These are phyloP conservation scores for Salminus brasiliensis DNA, from an alignment of 2,113 vertebrate genomes.

Conservation along the genomic window DNA sequence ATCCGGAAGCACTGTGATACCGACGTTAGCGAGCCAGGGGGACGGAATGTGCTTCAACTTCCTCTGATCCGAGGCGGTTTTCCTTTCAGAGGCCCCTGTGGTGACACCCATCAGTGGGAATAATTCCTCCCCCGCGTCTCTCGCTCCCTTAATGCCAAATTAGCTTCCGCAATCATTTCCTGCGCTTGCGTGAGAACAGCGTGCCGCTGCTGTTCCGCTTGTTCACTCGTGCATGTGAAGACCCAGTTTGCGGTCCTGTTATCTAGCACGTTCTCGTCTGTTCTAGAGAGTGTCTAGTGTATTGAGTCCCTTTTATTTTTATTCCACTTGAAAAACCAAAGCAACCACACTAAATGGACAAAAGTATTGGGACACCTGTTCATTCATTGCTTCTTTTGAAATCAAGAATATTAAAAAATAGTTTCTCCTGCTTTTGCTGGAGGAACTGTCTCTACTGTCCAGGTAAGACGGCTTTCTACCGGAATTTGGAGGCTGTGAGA, in stretches of 20 bases:
- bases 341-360: too few relatives aligned
- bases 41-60: not conserved
- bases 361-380: too few relatives aligned
- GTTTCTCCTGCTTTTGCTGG: too few relatives aligned
- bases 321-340: too few relatives aligned
- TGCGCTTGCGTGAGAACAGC: not conserved
- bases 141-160: constrained; percentile 18
- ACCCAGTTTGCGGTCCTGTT: not conserved
- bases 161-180: constrained; percentile 22
- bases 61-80: not conserved
- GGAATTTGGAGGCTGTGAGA: too few relatives aligned
- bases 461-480: too few relatives aligned
- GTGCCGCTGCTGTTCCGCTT: not conserved
- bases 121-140: constrained; percentile 21
- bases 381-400: too few relatives aligned
- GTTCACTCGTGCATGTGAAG: not conserved
- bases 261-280: not conserved
- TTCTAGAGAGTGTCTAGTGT: too few relatives aligned
- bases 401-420: too few relatives aligned
- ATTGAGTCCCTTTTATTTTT: too few relatives aligned
- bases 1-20: not conserved
- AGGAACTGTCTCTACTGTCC: too few relatives aligned
- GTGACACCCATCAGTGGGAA: not conserved
- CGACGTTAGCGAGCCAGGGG: not conserved
- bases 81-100: constrained; percentile 11